phyloP scores from a whole-genome alignment of 2,888 invertebrate species.

The Notocelia uddmanniana region DNA sequence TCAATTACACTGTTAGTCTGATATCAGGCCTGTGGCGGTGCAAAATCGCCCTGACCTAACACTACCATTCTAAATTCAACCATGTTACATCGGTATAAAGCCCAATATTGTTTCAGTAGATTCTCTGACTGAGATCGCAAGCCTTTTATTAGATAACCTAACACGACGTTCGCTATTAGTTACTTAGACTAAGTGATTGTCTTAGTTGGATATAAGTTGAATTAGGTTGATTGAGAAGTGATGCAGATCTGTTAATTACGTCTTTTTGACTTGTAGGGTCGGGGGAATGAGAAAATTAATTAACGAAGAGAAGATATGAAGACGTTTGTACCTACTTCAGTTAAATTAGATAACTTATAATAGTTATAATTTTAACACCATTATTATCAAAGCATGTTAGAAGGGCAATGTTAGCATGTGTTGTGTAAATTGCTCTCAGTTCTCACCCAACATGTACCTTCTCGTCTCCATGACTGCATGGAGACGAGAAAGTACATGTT shows the following conservation, averaged over 20 bases:
- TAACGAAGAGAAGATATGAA: too few relatives aligned
- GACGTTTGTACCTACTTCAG: too few relatives aligned
- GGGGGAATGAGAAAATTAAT: background rate
- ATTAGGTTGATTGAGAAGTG: constrained; percentile 40
- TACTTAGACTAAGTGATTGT: constrained; percentile 82
- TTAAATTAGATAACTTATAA: background rate
- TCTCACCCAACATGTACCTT: too few relatives aligned
- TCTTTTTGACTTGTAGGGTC: constrained; percentile 3
- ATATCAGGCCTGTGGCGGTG: constrained; percentile 71
- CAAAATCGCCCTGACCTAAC: constrained; percentile 68
- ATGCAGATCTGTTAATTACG: constrained; percentile 19
- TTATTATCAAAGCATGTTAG: too few relatives aligned
- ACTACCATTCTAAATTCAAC: constrained; percentile 49
- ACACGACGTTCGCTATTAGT: constrained; percentile 71
- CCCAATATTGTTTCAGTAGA: constrained; percentile 49
- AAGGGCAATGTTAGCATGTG: too few relatives aligned
- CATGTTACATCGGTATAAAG: constrained; percentile 51
- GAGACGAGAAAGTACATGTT: too few relatives aligned
- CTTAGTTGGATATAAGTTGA: constrained; percentile 54
- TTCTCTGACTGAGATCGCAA: constrained; percentile 61
- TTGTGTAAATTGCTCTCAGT: too few relatives aligned
- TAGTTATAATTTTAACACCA: too few relatives aligned
- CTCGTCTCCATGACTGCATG: too few relatives aligned
- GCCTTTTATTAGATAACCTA: constrained; percentile 77
- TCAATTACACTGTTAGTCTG: constrained; percentile 78